Conservation (phyloP, 1,140 invertebrate species). For the Armadillidium nasatum region DNA sequence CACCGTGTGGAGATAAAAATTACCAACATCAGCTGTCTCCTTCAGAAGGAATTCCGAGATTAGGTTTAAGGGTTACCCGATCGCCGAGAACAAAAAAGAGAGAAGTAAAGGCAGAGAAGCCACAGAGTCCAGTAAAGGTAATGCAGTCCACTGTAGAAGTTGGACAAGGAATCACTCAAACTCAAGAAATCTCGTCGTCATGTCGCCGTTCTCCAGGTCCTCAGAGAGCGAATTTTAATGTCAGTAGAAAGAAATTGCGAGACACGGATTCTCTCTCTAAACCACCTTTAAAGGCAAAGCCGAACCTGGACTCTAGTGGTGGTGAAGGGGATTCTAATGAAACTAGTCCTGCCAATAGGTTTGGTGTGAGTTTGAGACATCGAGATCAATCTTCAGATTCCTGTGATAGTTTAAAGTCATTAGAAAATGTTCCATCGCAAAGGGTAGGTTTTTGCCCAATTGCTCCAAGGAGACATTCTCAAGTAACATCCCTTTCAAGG, state of each 20-base stretch:
- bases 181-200: constrained; percentile 30
- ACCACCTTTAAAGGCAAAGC: constrained; percentile 40
- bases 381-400: constrained; percentile 61
- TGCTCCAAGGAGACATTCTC: constrained; percentile 23
- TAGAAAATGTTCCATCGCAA: constrained; percentile 46
- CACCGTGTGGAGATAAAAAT: constrained; percentile 38
- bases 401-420: constrained; percentile 54
- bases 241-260: constrained; percentile 29
- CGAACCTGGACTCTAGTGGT: constrained; percentile 52
- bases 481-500: constrained; percentile 39
- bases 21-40: constrained; percentile 27
- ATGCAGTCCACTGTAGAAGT: neutral
- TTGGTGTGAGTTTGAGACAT: constrained; percentile 65
- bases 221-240: constrained; percentile 49
- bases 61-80: constrained; percentile 17
- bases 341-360: constrained; percentile 64
- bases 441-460: neutral
- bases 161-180: constrained; percentile 14
- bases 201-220: constrained; percentile 41
- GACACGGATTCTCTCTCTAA: constrained; percentile 32
- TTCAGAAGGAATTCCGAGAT: constrained; percentile 26
- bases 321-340: constrained; percentile 62
- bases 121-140: constrained; percentile 31
- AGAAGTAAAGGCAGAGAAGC: constrained; percentile 11
- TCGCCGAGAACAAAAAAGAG: constrained; percentile 36